Evolutionary conservation across 35 echinoderm and acorn worm genomes (phyloP), one percentile per base, ranked within the genome.

Genomic region (Amphiura filiformis): DNA sequence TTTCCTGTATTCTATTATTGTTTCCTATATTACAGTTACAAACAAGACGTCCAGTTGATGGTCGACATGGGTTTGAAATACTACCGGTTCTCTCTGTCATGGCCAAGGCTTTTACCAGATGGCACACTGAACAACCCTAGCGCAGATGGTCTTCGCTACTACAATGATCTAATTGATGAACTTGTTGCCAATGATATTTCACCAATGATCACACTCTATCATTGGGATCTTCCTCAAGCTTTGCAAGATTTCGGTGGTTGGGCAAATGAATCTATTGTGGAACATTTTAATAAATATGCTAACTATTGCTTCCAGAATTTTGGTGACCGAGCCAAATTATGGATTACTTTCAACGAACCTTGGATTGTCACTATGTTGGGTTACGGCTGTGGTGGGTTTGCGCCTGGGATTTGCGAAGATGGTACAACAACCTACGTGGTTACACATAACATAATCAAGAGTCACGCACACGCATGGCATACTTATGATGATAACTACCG

Each of bases 311-410:
- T 82, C 57, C 22, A 90, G 39, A 93, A 61, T 22, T 97, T 93
- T 82, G 95, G 95, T 4, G 84, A 90, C 56, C 35, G 91, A 30
- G 91, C 93, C 12, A 93, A 90, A 30, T 84, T 91, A 35, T 97
- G 95, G 95, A 97, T 97, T 32, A 97, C 95, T 15, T 93, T 97
- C 80, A 97, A 97, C 76, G 95, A 97, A 70, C 95, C 95, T 0
- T 97, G 91, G 95, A 93, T 97, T 23, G 87, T 97, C 31, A 39
- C 95, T 36, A 23, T 93, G 7, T 65, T 97, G 18, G 95, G 95
- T 18, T 89, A 97, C 81, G 95, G 88, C 0, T 42, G 79, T 37
- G 91, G 91, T 0, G 75, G 33, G 36, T 93, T 90, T 75, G 91
- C 95, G n/a, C 95, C 95, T 14, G 95, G 95, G 38, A 75, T 87